Evolutionary conservation across 1,140 invertebrate species (phyloP).

Genomic region (Vollenhovia emeryi): DNA sequence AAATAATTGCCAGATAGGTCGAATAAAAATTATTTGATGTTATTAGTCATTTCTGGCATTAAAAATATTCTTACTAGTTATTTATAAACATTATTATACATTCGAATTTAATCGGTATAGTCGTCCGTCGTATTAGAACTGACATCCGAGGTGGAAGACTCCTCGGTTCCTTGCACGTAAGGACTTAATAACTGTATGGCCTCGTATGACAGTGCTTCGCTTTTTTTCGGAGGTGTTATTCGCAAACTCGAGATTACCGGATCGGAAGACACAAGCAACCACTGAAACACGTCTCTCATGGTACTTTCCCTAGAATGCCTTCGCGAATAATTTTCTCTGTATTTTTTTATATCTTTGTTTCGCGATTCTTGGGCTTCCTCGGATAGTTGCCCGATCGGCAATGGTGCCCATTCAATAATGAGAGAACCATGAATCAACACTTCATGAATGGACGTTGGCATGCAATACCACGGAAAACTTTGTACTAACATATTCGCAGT

Average conservation of each 20-base stretch:
- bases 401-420: background rate
- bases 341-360: constrained; percentile 10
- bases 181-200: no score
- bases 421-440: constrained; percentile 7
- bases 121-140: no score
- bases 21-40: no score
- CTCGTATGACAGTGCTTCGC: no score
- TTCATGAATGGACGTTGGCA: constrained; percentile 37
- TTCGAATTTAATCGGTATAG: no score
- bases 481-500: background rate
- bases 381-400: constrained; percentile 9
- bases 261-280: background rate
- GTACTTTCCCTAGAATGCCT: background rate
- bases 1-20: no score
- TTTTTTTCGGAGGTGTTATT: no score
- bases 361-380: constrained; percentile 11
- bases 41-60: no score
- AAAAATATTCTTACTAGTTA: no score
- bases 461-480: constrained; percentile 28
- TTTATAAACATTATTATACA: no score
- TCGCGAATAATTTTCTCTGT: background rate
- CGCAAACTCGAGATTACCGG: background rate
- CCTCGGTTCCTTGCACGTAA: no score
- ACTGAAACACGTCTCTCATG: constrained; percentile 1
- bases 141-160: no score